Conservation (phyloP, 1,140 invertebrate species). For the Ctenoplectra terminalis region DNA sequence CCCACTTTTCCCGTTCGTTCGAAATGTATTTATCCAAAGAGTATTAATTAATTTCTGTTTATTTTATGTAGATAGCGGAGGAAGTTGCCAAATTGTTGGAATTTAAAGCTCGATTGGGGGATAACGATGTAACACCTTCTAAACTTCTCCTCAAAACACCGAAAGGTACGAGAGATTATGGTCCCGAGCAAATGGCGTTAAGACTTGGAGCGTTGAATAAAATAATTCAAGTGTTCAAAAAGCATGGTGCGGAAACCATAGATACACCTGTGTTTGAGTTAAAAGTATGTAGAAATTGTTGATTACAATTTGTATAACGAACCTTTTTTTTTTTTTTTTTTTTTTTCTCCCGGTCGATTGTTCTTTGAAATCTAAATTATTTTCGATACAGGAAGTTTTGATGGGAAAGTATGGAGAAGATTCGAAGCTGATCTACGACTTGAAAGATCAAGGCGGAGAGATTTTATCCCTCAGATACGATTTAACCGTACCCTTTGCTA, state of each 20-base stretch:
- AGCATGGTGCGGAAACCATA: constrained; percentile 98
- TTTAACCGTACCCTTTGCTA: constrained; percentile 97
- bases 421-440: constrained; percentile 98
- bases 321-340: neutral
- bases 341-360: too few species aligned
- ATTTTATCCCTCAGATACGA: constrained; percentile 95
- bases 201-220: constrained; percentile 94
- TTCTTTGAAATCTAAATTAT: constrained; percentile 26
- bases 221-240: constrained; percentile 96
- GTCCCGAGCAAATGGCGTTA: constrained; percentile 96
- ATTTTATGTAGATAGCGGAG: constrained; percentile 86
- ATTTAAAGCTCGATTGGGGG: constrained; percentile 89
- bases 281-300: constrained; percentile 86
- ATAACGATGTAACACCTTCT: constrained; percentile 83
- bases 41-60: neutral
- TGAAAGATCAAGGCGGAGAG: constrained; percentile 99
- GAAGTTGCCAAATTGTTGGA: constrained; percentile 92
- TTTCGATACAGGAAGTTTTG: constrained; percentile 91
- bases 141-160: constrained; percentile 95
- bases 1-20: neutral
- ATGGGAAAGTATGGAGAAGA: constrained; percentile 99
- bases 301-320: neutral
- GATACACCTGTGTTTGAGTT: constrained; percentile 99
- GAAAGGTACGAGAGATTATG: constrained; percentile 98
- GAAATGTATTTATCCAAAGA: neutral